A percentile compares a stretch with the other conserved stretches of the same genome.
Evolutionary conservation across 2,888 invertebrate genomes (phyloP).

Genomic region (Camptogramma bilineatum): DNA sequence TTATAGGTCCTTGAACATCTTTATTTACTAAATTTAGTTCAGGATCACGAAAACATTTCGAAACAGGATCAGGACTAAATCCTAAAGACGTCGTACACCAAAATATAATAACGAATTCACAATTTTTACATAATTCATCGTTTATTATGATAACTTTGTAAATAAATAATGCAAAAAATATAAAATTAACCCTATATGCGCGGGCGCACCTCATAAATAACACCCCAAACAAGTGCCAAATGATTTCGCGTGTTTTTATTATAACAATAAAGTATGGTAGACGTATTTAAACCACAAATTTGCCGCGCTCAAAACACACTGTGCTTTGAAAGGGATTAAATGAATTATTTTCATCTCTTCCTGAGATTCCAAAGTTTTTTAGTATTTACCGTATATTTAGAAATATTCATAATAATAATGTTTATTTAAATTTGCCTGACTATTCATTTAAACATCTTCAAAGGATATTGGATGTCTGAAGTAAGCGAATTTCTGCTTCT

Average conservation of each 20-base stretch:
- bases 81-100: not conserved
- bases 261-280: slow-evolving; percentile 55
- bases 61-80: too few species aligned
- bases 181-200: slow-evolving; percentile 18
- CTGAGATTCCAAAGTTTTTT: not conserved
- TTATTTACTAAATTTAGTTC: too few species aligned
- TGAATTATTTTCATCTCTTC: slow-evolving; percentile 10
- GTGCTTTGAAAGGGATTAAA: slow-evolving; percentile 19
- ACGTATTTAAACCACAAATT: slow-evolving; percentile 58
- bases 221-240: slow-evolving; percentile 49
- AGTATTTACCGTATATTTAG: not conserved
- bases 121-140: not conserved
- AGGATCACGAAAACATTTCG: too few species aligned
- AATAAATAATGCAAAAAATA: slow-evolving; percentile 14
- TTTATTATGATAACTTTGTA: slow-evolving; percentile 7
- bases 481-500: too few species aligned
- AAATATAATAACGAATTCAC: not conserved
- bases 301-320: slow-evolving; percentile 49
- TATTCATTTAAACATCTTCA: too few species aligned
- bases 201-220: slow-evolving; percentile 48
- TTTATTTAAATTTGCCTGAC: too few species aligned
- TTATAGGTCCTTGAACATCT: too few species aligned
- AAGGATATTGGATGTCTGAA: too few species aligned
- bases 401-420: too few species aligned
- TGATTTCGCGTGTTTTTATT: slow-evolving; percentile 58